Evolutionary conservation across 2,797 vertebrate species (phyloP).

Genomic region (Ammospiza maritima): DNA sequence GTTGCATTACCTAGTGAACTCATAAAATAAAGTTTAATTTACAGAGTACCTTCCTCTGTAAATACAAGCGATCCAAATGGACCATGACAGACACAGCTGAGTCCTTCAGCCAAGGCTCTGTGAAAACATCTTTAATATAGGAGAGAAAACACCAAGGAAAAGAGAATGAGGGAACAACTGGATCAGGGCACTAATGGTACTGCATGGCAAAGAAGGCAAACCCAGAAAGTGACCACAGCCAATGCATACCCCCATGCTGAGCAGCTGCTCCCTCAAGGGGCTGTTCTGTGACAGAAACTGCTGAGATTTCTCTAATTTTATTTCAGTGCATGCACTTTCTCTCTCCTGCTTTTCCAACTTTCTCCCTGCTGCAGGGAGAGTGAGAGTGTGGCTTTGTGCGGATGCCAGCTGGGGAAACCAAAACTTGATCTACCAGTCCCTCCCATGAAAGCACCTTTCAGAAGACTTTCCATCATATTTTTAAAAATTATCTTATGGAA

Average conservation of each 20-base stretch:
- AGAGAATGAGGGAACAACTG: fast-evolving
- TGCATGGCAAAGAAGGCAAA: background rate
- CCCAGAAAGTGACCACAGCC: fast-evolving
- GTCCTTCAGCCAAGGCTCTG: background rate
- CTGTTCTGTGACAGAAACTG: background rate
- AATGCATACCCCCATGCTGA: background rate
- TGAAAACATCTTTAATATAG: background rate
- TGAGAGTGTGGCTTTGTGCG: fast-evolving
- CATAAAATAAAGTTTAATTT: background rate
- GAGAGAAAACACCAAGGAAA: background rate
- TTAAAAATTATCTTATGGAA: background rate
- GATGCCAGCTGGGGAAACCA: background rate
- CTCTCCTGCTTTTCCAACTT: background rate
- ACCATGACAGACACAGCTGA: background rate
- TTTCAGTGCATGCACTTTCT: background rate
- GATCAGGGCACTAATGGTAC: background rate
- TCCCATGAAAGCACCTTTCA: background rate
- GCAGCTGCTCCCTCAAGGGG: background rate
- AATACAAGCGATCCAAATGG: background rate
- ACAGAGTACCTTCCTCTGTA: background rate
- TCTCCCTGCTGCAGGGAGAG: background rate
- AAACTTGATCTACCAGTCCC: background rate
- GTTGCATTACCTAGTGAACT: background rate
- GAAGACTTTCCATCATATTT: background rate
- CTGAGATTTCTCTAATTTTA: background rate